Evolutionary conservation across 2,113 vertebrate species (phyloP), one percentile per base, ranked within the genome.

Genomic region (Prietella phreatophila): DNA sequence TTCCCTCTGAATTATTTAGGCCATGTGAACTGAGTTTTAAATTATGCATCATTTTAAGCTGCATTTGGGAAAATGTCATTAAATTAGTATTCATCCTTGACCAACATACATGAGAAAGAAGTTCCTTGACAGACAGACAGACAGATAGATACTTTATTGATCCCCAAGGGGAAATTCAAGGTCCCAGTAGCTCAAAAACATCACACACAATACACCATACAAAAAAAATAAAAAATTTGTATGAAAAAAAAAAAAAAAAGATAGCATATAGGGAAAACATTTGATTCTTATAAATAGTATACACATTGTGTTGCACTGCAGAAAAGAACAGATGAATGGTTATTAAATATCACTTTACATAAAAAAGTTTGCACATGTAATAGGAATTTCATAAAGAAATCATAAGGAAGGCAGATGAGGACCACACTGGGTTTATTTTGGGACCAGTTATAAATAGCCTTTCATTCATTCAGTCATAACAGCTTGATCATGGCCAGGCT

Each of bases 21-120:
- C 22, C 33, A 47, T 78, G 39, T 11, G 39, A n/a, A 50, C 42
- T 55, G 19, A 42, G 42, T 53, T 83, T 42, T 85, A 56, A 85
- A 76, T 85, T 78, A 85, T 85, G 75, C 56, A 85, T 5, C n/a
- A n/a, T 63, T 36, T 71, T 25, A 58, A 56, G 25, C 15, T 63
- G 19, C 71, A 60, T 79, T 76, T n/a, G 42, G 73, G 42, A 85
- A 42, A 78, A 78, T 75, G 8, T 39, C 73, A 85, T 78, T 4
- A 78, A 76, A 76, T 61, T 27, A 42, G 55, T n/a, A 76, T 78
- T 85, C 36, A 60, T 61, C 36, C 25, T 58, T 75, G 22, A 60
- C 30, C 36, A 42, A 39, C 71, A 69, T 17, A 60, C 33, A 19
- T 15, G 30, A n/a, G 25, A 8, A 82, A 61, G 33, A 61, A 13